Evolutionary conservation across 2,797 vertebrate genomes (phyloP), one percentile per base, ranked within the genome.

Genomic region (Morelia viridis): DNA sequence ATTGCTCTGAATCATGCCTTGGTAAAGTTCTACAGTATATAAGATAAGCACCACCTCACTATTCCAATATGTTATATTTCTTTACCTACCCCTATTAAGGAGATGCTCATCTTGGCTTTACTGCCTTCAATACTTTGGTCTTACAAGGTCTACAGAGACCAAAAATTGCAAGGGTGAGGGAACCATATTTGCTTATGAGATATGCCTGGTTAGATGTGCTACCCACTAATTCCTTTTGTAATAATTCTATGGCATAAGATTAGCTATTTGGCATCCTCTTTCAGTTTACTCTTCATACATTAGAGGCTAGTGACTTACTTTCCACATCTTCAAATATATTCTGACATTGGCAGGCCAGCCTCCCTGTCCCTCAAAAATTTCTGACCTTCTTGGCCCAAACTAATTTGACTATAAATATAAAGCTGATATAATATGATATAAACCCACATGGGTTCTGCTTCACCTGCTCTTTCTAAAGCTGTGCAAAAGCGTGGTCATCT

Each of bases 281-380:
- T 90, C 94, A 0, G 93, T 80, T 96, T 95, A 94, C 56, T 93
- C 92, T 94, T 94, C 61, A 90, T 2, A 10, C 85, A 41, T 88
- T 83, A 88, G 95, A 95, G 93, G 91, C 89, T 88, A 95, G 94
- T 91, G 90, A n/a, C 93, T 95, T 95, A 92, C 95, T 95, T 95
- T 96, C 93, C 35, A 87, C 12, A 57, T 61, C 87, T 28, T 64
- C 87, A 88, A 88, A 64, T 61, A 58, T 41, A 22, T 58, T 85
- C 17, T 31, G 13, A 83, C 24, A 41, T 50, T 50, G 24, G 22
- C 19, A 35, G 56, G 1, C 4, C 50, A 13, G 15, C 11, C 5
- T 53, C 22, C 76, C 41, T 28, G 1, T 19, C n/a, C 3, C 56
- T n/a, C 10, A 57, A 28, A 57, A 84, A 85, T 28, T 12, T 22